Evolutionary conservation across 1,140 invertebrate genomes (phyloP), one percentile per base, ranked within the genome.

Genomic region (Polyergus mexicanus): DNA sequence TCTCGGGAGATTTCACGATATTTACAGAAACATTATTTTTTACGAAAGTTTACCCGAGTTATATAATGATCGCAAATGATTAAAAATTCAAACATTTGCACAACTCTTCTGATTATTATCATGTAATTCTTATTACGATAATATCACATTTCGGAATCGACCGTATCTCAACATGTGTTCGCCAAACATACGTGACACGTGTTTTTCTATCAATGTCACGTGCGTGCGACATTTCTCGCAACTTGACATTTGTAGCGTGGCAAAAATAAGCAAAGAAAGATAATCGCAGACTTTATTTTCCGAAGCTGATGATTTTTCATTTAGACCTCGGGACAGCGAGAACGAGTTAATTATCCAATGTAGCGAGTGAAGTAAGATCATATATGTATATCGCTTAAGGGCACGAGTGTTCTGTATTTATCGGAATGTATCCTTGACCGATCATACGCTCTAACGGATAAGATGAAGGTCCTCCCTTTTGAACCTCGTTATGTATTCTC

Each of bases 381-480:
- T 51, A 58, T 44, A 51, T 16, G 32, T 19, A 19, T 51, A 51
- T 10, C 63, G 16, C 58, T 51, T 35, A 80, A 69, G 77, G 65
- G 32, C 62, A 25, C 8, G 32, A 11, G 44, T 51, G 47, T 68
- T 38, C 22, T 8, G 41, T 47, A 54, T 78, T 78, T 78, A 54
- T 68, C 63, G 32, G 22, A 54, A 32, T 28, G 3, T 51, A 80
- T 69, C 77, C 77, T 56, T 58, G 77, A 80, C 25, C 77, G 51
- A 56, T 80, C 65, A 3, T 2, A 11, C 16, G 2, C 1, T 56
- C 1, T 56, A 10, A 16, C 22, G 44, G 47, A 69, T 80, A 80
- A 51, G 47, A 80, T 47, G 44, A 80, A 80, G 63, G 76, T 66
- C 47, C 32, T 41, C 60, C 6, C 63, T 25, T 80, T 0, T 11